Percentiles rank a stretch among this genome's conserved stretches.
Conservation (phyloP, 2,797 vertebrate genomes). For the Avahi laniger region DNA sequence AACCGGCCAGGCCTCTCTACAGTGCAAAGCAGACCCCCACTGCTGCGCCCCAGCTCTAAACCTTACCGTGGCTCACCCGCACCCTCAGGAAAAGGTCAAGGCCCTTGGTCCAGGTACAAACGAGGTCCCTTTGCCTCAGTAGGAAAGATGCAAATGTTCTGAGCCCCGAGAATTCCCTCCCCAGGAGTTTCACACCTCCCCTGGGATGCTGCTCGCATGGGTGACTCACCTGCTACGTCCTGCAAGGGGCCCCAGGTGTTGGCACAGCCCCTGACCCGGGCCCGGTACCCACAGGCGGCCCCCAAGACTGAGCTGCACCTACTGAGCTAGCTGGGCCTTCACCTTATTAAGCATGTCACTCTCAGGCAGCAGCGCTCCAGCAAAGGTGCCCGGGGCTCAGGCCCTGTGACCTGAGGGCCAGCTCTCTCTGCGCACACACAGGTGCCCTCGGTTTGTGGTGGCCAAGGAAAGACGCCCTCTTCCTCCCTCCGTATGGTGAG, state of each 20-base stretch:
- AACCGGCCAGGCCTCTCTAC: not conserved
- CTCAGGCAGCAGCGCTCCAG: not conserved
- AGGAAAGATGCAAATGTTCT: not conserved
- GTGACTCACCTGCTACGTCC: not conserved
- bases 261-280: not conserved
- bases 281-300: not conserved
- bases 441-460: not conserved
- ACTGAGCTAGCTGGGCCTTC: not conserved
- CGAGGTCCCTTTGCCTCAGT: not conserved
- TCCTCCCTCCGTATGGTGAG: not conserved
- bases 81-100: not conserved
- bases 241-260: not conserved
- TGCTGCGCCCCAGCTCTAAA: not conserved
- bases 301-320: too few species aligned
- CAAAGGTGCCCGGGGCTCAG: not conserved
- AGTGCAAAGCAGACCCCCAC: not conserved
- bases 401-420: not conserved
- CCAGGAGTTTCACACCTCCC: too few species aligned
- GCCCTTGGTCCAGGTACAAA: not conserved
- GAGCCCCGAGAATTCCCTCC: not conserved
- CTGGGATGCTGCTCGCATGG: too few species aligned
- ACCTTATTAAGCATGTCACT: not conserved
- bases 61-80: not conserved
- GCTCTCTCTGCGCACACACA: not conserved
- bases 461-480: rapidly evolving